Conservation (phyloP, 2,888 invertebrate genomes). For the Leptinotarsa haldemani region DNA sequence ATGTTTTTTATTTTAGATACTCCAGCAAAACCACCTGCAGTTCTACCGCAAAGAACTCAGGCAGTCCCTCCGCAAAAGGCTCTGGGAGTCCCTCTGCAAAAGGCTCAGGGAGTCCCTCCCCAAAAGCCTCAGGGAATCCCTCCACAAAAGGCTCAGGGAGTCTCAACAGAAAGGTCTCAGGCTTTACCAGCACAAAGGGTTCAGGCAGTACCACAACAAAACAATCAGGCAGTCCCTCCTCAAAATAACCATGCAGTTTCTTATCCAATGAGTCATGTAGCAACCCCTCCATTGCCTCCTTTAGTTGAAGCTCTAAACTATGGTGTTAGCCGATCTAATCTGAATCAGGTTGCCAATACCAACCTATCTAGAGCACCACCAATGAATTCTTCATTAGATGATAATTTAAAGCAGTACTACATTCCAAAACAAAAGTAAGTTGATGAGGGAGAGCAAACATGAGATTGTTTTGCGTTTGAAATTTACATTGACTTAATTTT, state of each 20-base stretch:
- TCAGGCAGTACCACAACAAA: not conserved
- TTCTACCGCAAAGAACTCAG: too few relatives aligned
- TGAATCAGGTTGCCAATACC: not conserved
- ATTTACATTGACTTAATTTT: too few relatives aligned
- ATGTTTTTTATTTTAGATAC: not conserved
- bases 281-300: not conserved
- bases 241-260: not conserved
- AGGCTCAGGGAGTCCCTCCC: not conserved
- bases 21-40: not conserved
- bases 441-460: too few relatives aligned
- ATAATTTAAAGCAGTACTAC: conserved; percentile 2
- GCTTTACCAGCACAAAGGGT: not conserved
- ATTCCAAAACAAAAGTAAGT: conserved; percentile 12
- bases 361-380: not conserved
- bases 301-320: not conserved
- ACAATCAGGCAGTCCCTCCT: not conserved
- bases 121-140: not conserved
- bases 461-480: too few relatives aligned
- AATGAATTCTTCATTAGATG: not conserved
- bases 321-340: not conserved
- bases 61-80: not conserved
- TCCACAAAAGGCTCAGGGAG: not conserved
- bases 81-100: not conserved
- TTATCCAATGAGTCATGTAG: not conserved
- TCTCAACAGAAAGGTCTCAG: not conserved